phyloP scores from a whole-genome alignment of 2,113 vertebrate species.

The Menura novaehollandiae region DNA sequence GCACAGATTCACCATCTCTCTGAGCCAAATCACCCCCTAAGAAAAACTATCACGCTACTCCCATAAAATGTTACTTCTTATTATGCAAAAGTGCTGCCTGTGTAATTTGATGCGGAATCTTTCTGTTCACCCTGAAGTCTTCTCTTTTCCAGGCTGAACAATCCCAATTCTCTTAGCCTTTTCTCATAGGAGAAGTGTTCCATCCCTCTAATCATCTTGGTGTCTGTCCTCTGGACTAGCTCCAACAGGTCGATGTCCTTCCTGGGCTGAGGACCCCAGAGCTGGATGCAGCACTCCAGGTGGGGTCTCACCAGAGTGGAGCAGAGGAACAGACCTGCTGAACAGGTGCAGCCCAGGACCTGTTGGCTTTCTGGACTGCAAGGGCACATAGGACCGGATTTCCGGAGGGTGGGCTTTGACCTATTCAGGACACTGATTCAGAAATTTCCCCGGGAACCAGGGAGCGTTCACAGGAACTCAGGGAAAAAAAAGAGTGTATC shows the following conservation, averaged over 20 bases:
- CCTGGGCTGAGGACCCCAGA: neutral
- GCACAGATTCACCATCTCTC: neutral
- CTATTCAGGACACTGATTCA: accelerated
- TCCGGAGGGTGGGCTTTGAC: neutral
- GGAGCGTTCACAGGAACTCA: neutral
- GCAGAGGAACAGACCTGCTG: neutral
- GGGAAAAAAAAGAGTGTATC: neutral
- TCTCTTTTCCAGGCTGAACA: neutral
- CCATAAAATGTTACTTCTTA: neutral
- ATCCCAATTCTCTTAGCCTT: neutral
- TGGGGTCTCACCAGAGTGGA: accelerated
- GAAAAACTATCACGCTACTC: neutral
- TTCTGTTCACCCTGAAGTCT: neutral
- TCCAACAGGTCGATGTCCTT: neutral
- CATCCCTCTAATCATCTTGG: neutral
- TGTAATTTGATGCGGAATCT: neutral
- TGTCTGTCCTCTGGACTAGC: neutral
- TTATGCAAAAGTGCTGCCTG: neutral
- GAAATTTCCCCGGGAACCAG: neutral
- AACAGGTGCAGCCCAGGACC: too few relatives aligned
- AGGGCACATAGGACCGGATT: neutral
- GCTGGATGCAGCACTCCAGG: neutral
- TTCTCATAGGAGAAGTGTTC: neutral
- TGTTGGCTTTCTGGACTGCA: neutral
- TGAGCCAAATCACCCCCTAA: neutral